Conservation (phyloP, 2,797 vertebrate species). For the Myiotriccus ornatus region DNA sequence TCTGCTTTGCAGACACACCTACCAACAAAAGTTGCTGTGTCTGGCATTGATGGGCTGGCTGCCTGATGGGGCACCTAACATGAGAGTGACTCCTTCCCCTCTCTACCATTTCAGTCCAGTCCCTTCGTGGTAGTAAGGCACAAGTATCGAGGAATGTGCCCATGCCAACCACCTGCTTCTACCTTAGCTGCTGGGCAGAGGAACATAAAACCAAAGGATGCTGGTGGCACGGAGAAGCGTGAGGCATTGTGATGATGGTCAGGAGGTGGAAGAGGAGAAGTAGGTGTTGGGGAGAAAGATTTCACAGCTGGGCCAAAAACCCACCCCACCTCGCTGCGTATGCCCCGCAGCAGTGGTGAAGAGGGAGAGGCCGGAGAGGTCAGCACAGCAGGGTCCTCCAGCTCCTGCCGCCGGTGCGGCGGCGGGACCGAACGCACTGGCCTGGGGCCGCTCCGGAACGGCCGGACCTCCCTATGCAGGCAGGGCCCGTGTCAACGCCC, state of each 20-base stretch:
- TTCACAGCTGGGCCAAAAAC: slow-evolving; percentile 72
- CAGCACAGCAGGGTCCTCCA: background rate
- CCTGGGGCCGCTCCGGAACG: background rate
- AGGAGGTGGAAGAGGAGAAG: background rate
- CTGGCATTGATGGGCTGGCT: background rate
- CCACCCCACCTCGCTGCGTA: slow-evolving; percentile 79
- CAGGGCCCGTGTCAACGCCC: background rate
- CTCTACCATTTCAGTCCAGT: background rate
- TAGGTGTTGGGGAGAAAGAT: background rate
- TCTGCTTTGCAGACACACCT: background rate
- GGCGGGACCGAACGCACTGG: background rate
- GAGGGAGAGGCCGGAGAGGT: slow-evolving; percentile 39
- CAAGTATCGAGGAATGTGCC: background rate
- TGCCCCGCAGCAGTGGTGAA: slow-evolving; percentile 67
- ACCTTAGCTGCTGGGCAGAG: background rate
- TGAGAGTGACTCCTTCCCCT: background rate
- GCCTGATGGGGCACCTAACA: background rate
- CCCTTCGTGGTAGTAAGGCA: background rate
- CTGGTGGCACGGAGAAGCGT: background rate
- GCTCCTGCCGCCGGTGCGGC: background rate
- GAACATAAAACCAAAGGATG: background rate
- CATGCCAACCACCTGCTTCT: background rate
- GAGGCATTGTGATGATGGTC: rapidly evolving
- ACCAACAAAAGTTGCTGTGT: background rate
- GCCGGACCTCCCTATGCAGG: background rate